These are phyloP conservation scores for Epsilonema sp. DNA, from an alignment of 2,888 invertebrate species.

Conservation along the genomic window DNA sequence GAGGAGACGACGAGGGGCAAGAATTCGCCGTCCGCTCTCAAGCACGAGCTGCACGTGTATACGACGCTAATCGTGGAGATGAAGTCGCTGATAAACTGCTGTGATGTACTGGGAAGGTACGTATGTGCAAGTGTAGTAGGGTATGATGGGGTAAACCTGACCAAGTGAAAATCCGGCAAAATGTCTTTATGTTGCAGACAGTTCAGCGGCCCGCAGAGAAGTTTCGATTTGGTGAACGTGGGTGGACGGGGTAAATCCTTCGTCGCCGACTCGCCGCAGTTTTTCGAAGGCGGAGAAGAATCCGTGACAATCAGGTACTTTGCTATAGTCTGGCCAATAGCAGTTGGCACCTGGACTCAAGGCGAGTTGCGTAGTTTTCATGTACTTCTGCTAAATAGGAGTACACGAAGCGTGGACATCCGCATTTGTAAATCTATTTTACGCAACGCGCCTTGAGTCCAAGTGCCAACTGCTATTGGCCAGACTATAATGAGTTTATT, in stretches of 20 bases:
- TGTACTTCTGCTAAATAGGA: no score
- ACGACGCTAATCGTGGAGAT: constrained; percentile 79
- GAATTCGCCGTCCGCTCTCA: constrained; percentile 47
- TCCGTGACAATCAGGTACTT: not conserved
- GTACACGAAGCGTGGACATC: no score
- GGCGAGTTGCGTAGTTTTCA: no score
- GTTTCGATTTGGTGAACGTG: constrained; percentile 44
- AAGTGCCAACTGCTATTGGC: no score
- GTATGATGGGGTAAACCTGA: no score
- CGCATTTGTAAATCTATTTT: no score
- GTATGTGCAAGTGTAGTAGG: not conserved
- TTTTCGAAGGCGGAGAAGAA: constrained; percentile 16
- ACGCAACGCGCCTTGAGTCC: no score
- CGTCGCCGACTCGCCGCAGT: constrained; percentile 26
- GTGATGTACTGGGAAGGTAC: constrained; percentile 82
- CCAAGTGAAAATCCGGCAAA: no score
- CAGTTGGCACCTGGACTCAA: no score
- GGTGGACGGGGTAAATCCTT: constrained; percentile 22
- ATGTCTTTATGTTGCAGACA: no score
- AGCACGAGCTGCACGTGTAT: constrained; percentile 77
- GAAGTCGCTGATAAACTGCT: constrained; percentile 81
- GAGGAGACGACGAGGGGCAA: constrained; percentile 56
- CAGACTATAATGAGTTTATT: no score
- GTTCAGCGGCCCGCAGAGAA: constrained; percentile 77
- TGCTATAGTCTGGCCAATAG: no score